These are phyloP conservation scores for Elegia similella DNA, from an alignment of 2,888 invertebrate species.

Conservation along the genomic window DNA sequence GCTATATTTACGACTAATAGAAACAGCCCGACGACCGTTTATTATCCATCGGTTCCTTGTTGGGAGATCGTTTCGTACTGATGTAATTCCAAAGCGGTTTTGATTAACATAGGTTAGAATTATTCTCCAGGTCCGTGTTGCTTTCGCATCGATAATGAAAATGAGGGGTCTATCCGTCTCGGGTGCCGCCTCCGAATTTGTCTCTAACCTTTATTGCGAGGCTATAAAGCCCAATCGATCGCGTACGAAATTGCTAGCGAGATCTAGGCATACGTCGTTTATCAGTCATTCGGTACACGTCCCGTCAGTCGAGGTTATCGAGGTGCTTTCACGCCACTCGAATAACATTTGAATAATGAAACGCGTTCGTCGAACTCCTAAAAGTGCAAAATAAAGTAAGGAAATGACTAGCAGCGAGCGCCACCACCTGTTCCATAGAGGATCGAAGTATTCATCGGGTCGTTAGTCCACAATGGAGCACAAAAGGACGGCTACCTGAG, in stretches of 20 bases:
- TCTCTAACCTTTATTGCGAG: constrained; percentile 45
- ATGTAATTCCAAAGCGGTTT: constrained; percentile 46
- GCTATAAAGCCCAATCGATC: constrained; percentile 41
- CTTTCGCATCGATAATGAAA: constrained; percentile 56
- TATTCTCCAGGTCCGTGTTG: constrained; percentile 41
- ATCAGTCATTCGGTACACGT: constrained; percentile 68
- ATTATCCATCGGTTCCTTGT: constrained; percentile 35
- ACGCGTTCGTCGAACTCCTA: constrained; percentile 70
- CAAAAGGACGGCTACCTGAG: constrained; percentile 63
- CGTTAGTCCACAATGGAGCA: constrained; percentile 67
- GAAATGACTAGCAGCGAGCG: constrained; percentile 40
- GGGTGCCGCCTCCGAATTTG: constrained; percentile 36
- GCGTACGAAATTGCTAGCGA: constrained; percentile 35
- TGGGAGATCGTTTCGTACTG: constrained; percentile 31
- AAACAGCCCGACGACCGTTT: constrained; percentile 35
- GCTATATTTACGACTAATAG: constrained; percentile 38
- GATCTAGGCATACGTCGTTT: constrained; percentile 48
- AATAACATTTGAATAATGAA: constrained; percentile 75
- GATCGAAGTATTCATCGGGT: constrained; percentile 55
- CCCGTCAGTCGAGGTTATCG: constrained; percentile 62
- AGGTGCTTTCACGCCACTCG: constrained; percentile 72
- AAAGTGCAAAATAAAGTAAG: constrained; percentile 61
- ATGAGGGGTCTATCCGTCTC: constrained; percentile 40
- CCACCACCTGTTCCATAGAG: constrained; percentile 58
- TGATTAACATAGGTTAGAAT: constrained; percentile 52